Evolutionary conservation across 2,113 vertebrate species (phyloP).

Genomic region (Triplophysa dalaica): DNA sequence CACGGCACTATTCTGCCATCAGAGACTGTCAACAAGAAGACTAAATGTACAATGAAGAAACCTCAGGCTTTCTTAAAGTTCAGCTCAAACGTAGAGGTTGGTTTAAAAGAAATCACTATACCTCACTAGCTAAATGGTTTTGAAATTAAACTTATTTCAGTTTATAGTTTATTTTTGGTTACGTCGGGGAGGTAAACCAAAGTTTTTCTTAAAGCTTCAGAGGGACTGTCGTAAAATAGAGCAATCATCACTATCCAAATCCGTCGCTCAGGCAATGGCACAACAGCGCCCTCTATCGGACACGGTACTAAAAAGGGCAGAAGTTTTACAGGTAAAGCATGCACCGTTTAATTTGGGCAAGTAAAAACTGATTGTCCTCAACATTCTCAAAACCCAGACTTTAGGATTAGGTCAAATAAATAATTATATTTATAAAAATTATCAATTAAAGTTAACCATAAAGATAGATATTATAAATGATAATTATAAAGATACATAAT

Average conservation of each 20-base stretch:
- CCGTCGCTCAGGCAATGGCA: conserved; percentile 75
- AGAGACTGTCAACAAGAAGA: conserved; percentile 46
- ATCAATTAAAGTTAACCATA: too few relatives aligned
- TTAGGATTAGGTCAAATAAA: too few relatives aligned
- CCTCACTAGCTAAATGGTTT: neutral
- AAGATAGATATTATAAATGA: too few relatives aligned
- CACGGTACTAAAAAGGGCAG: conserved; percentile 62
- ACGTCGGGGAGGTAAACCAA: neutral
- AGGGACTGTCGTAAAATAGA: conserved; percentile 49
- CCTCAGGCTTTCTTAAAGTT: conserved; percentile 55
- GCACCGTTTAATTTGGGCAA: neutral
- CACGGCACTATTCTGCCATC: conserved; percentile 14
- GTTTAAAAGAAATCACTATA: neutral
- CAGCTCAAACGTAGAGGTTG: conserved; percentile 70
- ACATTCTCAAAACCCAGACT: too few relatives aligned
- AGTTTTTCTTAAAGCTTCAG: conserved; percentile 55
- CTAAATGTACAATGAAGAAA: conserved; percentile 55
- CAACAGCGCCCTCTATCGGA: conserved; percentile 61
- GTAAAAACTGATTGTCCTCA: too few relatives aligned
- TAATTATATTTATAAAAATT: too few relatives aligned
- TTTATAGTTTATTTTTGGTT: neutral
- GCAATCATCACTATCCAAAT: conserved; percentile 56
- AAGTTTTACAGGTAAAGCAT: conserved; percentile 69
- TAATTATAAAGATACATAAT: too few relatives aligned
- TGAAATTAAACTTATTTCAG: neutral